These are phyloP conservation scores for Lucilia sericata DNA, from an alignment of 1,140 invertebrate genomes.

Conservation along the genomic window DNA sequence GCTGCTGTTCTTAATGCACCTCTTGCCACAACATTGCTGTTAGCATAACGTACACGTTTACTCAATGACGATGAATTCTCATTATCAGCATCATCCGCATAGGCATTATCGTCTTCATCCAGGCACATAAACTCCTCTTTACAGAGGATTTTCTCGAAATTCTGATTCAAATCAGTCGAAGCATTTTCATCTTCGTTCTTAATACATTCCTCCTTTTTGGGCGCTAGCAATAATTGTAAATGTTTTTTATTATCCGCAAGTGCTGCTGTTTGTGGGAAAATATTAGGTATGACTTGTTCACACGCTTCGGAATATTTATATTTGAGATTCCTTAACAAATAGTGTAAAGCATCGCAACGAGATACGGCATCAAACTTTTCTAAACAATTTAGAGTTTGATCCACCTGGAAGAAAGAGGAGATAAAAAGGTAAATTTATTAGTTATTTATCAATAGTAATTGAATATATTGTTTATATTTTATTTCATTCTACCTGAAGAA, in stretches of 20 bases:
- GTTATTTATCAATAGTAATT: not conserved
- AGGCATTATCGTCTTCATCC: slow-evolving; percentile 58
- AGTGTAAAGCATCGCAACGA: slow-evolving; percentile 64
- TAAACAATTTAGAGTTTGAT: slow-evolving; percentile 64
- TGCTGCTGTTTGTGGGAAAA: slow-evolving; percentile 53
- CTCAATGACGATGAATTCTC: slow-evolving; percentile 62
- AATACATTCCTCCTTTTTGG: slow-evolving; percentile 57
- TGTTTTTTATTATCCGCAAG: slow-evolving; percentile 46
- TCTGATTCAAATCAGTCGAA: slow-evolving; percentile 65
- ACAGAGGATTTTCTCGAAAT: slow-evolving; percentile 66
- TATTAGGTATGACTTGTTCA: slow-evolving; percentile 63
- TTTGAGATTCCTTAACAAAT: slow-evolving; percentile 63
- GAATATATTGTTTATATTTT: not conserved
- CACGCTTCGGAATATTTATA: slow-evolving; percentile 65
- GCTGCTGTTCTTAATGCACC: slow-evolving; percentile 50
- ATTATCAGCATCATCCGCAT: slow-evolving; percentile 50
- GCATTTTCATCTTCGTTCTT: slow-evolving; percentile 55
- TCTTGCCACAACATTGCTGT: not conserved
- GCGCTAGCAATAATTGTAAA: slow-evolving; percentile 53
- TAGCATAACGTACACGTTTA: slow-evolving; percentile 45
- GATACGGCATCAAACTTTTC: slow-evolving; percentile 60
- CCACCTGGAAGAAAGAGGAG: slow-evolving; percentile 55
- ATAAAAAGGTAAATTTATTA: not conserved
- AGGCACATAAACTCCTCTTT: slow-evolving; percentile 65
- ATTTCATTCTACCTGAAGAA: no score